Evolutionary conservation across 2,113 vertebrate genomes (phyloP).

Genomic region (Mastomys natalensis): DNA sequence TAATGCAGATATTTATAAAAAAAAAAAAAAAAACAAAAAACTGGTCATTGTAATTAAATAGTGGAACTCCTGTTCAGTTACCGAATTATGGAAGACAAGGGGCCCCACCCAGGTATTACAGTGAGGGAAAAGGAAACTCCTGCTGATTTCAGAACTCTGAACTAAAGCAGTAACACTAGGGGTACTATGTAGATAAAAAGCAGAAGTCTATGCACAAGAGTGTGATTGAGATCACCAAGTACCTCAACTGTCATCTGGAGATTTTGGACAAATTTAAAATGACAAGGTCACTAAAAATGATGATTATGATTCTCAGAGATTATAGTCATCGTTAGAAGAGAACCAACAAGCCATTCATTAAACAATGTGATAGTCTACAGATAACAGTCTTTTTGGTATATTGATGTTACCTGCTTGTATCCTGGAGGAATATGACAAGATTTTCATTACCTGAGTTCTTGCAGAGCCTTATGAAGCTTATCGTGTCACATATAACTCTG

Average conservation of each 20-base stretch:
- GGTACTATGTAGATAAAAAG: background rate
- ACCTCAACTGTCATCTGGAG: background rate
- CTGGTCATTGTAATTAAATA: background rate
- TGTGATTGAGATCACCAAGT: background rate
- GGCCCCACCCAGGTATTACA: background rate
- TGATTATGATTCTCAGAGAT: background rate
- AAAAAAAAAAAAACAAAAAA: background rate
- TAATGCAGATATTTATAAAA: background rate
- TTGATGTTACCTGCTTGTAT: background rate
- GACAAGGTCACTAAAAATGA: background rate
- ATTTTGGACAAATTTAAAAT: slow-evolving; percentile 20
- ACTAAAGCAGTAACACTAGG: background rate
- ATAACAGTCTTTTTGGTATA: background rate
- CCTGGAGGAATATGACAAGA: background rate
- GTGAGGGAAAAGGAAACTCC: background rate
- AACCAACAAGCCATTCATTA: background rate
- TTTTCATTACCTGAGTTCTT: background rate
- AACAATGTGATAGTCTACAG: background rate
- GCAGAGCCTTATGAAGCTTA: background rate
- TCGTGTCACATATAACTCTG: background rate
- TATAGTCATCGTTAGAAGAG: background rate
- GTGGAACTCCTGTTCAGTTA: background rate
- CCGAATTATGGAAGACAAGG: background rate
- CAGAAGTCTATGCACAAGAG: background rate
- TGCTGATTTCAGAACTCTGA: background rate